phyloP scores from a whole-genome alignment of 2,797 vertebrate species.

The Zenarchopterus dispar region DNA sequence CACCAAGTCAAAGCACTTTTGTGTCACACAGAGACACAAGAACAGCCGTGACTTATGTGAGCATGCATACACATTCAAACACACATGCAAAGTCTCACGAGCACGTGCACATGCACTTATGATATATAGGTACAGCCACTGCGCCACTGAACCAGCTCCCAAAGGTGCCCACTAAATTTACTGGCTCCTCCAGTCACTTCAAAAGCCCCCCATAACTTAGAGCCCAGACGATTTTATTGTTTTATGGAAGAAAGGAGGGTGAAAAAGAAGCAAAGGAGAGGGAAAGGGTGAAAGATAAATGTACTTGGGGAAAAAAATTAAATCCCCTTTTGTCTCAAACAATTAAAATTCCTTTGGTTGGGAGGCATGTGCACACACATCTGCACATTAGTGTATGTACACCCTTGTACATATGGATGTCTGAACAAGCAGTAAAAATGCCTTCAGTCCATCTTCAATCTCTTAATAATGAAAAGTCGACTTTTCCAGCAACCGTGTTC shows the following conservation, averaged over 20 bases:
- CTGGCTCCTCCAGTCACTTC: slow-evolving; percentile 90
- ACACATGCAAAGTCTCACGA: slow-evolving; percentile 21
- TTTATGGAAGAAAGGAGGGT: slow-evolving; percentile 81
- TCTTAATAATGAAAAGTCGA: neutral
- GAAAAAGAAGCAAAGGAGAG: slow-evolving; percentile 47
- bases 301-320: slow-evolving; percentile 66
- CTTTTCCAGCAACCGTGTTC: neutral
- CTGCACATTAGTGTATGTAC: neutral
- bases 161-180: slow-evolving; percentile 96
- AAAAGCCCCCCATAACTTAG: slow-evolving; percentile 93
- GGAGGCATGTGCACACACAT: slow-evolving; percentile 24
- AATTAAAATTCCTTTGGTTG: slow-evolving; percentile 78
- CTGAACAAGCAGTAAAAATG: neutral
- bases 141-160: slow-evolving; percentile 83
- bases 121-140: slow-evolving; percentile 73
- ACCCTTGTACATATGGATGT: neutral
- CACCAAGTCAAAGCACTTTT: slow-evolving; percentile 44
- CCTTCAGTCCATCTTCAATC: slow-evolving; percentile 13
- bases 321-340: slow-evolving; percentile 78
- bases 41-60: slow-evolving; percentile 30
- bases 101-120: slow-evolving; percentile 49
- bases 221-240: slow-evolving; percentile 91
- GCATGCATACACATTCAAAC: slow-evolving; percentile 14
- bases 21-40: slow-evolving; percentile 47
- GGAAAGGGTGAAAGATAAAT: slow-evolving; percentile 81